Evolutionary conservation across 2,888 invertebrate species (phyloP).

Genomic region (Resseliella maxima): DNA sequence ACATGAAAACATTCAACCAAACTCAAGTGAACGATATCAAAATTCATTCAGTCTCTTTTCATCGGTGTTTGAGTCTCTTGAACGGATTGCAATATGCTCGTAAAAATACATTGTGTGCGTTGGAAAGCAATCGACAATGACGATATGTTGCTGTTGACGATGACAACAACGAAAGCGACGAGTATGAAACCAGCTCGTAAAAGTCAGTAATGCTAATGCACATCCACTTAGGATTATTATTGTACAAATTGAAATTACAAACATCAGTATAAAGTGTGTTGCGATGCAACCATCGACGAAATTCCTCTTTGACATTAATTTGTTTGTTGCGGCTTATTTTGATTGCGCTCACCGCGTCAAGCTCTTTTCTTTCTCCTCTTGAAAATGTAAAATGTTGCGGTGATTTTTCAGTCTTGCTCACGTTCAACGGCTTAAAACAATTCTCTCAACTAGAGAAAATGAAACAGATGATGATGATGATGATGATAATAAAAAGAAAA

Average conservation of each 20-base stretch:
- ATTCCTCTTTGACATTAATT: constrained; percentile 45
- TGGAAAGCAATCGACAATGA: background rate
- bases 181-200: constrained; percentile 6
- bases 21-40: background rate
- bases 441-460: background rate
- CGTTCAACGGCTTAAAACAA: constrained; percentile 50
- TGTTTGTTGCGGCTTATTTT: constrained; percentile 41
- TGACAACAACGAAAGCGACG: background rate
- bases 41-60: constrained; percentile 46
- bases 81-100: constrained; percentile 3
- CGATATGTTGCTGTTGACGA: constrained; percentile 16
- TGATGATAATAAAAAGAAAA: background rate
- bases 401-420: background rate
- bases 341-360: background rate
- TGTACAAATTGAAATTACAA: constrained; percentile 47
- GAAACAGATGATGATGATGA: no score
- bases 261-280: background rate
- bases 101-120: constrained; percentile 41
- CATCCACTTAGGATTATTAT: constrained; percentile 50
- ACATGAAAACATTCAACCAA: background rate
- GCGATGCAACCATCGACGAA: background rate
- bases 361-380: background rate
- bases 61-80: background rate
- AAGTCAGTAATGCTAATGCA: constrained; percentile 37
- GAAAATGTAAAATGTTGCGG: background rate